Percentiles rank a stretch among this genome's conserved stretches.
These are phyloP conservation scores for Pristionchus exspectatus DNA, from an alignment of 2,888 invertebrate species.

Conservation along the genomic window DNA sequence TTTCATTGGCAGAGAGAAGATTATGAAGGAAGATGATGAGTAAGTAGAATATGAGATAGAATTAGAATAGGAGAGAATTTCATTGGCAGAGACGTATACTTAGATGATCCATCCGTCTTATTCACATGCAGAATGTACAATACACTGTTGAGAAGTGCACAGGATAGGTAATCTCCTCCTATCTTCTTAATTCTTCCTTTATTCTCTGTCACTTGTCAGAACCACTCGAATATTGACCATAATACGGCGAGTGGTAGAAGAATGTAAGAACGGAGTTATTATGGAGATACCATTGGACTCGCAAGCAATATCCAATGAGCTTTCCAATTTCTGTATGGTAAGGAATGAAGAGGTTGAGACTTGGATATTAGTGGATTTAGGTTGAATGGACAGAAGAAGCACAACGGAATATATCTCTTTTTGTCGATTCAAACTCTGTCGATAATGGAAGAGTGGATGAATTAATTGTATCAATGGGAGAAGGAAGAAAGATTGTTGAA, in stretches of 20 bases:
- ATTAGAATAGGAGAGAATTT: neutral
- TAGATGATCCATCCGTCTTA: constrained; percentile 47
- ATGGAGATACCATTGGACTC: neutral
- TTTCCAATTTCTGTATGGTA: constrained; percentile 14
- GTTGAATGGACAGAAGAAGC: neutral
- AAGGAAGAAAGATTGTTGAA: constrained; percentile 2
- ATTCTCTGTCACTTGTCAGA: neutral
- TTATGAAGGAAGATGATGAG: neutral
- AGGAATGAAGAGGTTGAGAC: neutral
- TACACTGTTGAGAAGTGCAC: constrained; percentile 36
- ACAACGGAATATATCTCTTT: neutral
- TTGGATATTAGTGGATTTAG: neutral
- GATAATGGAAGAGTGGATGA: constrained; percentile 15
- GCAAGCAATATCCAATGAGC: neutral
- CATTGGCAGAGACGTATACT: neutral
- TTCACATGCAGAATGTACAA: constrained; percentile 52
- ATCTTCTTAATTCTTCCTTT: neutral
- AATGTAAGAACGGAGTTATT: neutral
- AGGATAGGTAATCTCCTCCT: neutral
- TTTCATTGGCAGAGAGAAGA: neutral
- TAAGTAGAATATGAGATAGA: neutral
- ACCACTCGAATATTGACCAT: constrained; percentile 30
- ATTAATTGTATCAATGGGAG: neutral
- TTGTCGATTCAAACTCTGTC: constrained; percentile 19
- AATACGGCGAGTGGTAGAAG: constrained; percentile 9